Evolutionary conservation across 1,140 invertebrate species (phyloP).

Genomic region (Drosophila oshimai): DNA sequence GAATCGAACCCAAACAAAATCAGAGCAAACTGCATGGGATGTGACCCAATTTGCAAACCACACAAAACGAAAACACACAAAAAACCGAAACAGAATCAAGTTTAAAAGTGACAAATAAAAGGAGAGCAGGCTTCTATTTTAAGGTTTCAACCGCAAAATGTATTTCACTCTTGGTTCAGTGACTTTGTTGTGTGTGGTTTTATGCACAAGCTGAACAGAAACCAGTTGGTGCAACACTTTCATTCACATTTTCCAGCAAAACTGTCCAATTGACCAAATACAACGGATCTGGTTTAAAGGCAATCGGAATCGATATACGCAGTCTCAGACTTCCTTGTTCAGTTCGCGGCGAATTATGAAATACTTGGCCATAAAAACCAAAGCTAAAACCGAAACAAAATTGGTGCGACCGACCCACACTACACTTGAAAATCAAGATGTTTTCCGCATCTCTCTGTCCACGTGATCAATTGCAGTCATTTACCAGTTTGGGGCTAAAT

Average conservation of each 20-base stretch:
- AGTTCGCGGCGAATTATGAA: slow-evolving; percentile 53
- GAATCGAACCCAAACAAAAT: slow-evolving; percentile 9
- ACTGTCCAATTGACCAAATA: slow-evolving; percentile 62
- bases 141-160: slow-evolving; percentile 60
- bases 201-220: slow-evolving; percentile 26
- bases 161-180: slow-evolving; percentile 67
- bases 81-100: neutral
- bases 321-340: slow-evolving; percentile 62
- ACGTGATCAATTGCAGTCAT: slow-evolving; percentile 65
- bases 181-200: slow-evolving; percentile 49
- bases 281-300: slow-evolving; percentile 54
- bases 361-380: slow-evolving; percentile 32
- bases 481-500: slow-evolving; percentile 26
- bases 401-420: slow-evolving; percentile 35
- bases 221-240: slow-evolving; percentile 64
- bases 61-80: neutral
- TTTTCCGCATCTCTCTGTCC: slow-evolving; percentile 60
- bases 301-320: slow-evolving; percentile 42
- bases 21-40: slow-evolving; percentile 19
- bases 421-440: slow-evolving; percentile 50
- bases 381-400: slow-evolving; percentile 19
- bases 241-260: slow-evolving; percentile 61
- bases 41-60: slow-evolving; percentile 37
- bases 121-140: slow-evolving; percentile 38
- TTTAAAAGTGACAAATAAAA: slow-evolving; percentile 33